A percentile compares a stretch with the other conserved stretches of the same genome.
phyloP scores from a whole-genome alignment of 2,113 vertebrate species.

The Stigmatopora nigra region DNA sequence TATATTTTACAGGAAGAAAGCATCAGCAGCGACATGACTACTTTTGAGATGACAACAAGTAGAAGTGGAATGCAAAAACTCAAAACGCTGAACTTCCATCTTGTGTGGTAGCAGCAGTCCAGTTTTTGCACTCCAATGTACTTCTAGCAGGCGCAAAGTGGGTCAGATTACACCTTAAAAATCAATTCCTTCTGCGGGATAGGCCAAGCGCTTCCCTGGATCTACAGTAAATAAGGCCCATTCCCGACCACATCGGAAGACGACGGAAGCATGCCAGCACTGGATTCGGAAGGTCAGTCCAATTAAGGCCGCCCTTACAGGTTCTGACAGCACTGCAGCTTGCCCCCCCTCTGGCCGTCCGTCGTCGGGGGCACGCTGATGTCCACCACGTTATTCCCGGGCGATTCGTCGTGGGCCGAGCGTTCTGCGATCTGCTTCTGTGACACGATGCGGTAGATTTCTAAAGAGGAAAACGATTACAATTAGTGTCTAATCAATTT shows the following conservation, averaged over 20 bases:
- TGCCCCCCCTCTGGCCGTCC: slow-evolving; percentile 89
- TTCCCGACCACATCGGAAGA: slow-evolving; percentile 34
- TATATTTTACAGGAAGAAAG: slow-evolving; percentile 65
- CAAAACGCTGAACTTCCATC: slow-evolving; percentile 47
- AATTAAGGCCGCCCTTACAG: slow-evolving; percentile 80
- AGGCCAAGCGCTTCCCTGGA: slow-evolving; percentile 29
- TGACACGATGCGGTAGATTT: slow-evolving; percentile 96
- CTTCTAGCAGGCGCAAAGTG: slow-evolving; percentile 47
- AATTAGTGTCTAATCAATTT: background rate
- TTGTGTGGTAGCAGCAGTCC: slow-evolving; percentile 45
- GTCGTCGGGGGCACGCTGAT: slow-evolving; percentile 97
- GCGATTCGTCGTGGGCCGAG: slow-evolving; percentile 91
- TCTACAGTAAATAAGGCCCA: slow-evolving; percentile 39
- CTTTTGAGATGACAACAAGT: slow-evolving; percentile 55
- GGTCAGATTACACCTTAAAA: slow-evolving; percentile 55
- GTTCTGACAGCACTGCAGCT: slow-evolving; percentile 98
- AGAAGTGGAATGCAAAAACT: slow-evolving; percentile 48
- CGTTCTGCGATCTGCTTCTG: slow-evolving; percentile 96
- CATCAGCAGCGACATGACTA: slow-evolving; percentile 55
- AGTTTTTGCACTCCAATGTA: slow-evolving; percentile 50
- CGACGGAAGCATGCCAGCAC: slow-evolving; percentile 41
- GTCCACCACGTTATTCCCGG: slow-evolving; percentile 96
- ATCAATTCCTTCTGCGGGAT: slow-evolving; percentile 40
- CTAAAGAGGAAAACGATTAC: slow-evolving; percentile 50
- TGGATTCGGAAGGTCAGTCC: slow-evolving; percentile 56